Percentiles rank a stretch among this genome's conserved stretches.
Conservation (phyloP, 2,888 invertebrate genomes). For the Ennomos quercinarius region DNA sequence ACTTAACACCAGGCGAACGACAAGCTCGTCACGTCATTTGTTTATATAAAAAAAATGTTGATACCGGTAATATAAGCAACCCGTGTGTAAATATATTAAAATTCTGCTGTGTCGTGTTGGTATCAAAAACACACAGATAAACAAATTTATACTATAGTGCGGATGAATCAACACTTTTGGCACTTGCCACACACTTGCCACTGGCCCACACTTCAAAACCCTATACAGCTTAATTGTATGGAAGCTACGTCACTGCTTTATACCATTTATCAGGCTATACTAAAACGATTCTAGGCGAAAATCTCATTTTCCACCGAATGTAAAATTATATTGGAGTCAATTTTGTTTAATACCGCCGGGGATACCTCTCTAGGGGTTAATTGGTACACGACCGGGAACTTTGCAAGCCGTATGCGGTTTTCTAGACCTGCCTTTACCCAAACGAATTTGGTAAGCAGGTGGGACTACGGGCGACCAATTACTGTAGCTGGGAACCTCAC, state of each 20-base stretch:
- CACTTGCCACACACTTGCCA: no score
- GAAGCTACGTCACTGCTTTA: conserved; percentile 6
- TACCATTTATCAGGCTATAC: conserved; percentile 11
- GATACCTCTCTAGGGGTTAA: conserved; percentile 62
- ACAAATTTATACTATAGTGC: no score
- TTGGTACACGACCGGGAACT: conserved; percentile 66
- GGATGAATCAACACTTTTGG: no score
- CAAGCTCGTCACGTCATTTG: no score
- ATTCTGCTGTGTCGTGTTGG: no score
- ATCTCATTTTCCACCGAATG: conserved; percentile 58
- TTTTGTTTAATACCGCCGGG: conserved; percentile 66
- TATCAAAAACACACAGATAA: no score
- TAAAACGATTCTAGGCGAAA: conserved; percentile 49
- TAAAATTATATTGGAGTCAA: conserved; percentile 73
- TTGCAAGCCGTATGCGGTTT: conserved; percentile 71
- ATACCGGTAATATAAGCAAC: no score
- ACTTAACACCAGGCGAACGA: no score
- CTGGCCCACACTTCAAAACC: no score
- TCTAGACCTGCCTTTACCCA: conserved; percentile 60
- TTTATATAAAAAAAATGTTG: no score
- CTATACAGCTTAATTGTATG: no score
- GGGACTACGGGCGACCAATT: conserved; percentile 48
- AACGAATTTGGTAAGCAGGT: conserved; percentile 55
- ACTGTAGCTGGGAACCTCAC: conserved; percentile 41
- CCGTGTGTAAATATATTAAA: no score